These are phyloP conservation scores for Cirrhinus molitorella DNA, from an alignment of 2,797 vertebrate genomes.

Conservation along the genomic window DNA sequence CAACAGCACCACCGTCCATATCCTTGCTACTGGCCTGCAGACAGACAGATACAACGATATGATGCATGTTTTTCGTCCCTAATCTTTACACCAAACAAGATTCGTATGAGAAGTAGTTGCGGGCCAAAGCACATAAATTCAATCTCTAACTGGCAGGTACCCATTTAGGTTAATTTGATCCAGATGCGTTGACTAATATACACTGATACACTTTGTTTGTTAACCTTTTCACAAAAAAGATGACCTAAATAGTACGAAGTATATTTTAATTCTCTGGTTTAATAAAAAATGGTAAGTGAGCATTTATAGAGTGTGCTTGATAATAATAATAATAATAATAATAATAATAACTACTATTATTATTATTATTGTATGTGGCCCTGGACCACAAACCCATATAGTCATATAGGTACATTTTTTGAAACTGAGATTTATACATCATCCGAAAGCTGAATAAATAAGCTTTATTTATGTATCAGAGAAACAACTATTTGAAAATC, in stretches of 20 bases:
- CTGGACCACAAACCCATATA: too few relatives aligned
- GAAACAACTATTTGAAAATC: too few relatives aligned
- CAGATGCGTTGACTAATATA: not conserved
- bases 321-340: not conserved
- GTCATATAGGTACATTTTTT: too few relatives aligned
- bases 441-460: too few relatives aligned
- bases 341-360: not conserved
- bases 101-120: not conserved
- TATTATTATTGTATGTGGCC: too few relatives aligned
- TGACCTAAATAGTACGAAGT: not conserved
- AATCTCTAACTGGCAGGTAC: not conserved
- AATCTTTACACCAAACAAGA: constrained; percentile 4
- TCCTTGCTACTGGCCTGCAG: constrained; percentile 75
- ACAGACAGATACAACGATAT: not conserved
- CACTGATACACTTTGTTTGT: not conserved
- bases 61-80: not conserved
- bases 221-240: not conserved
- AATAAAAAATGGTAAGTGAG: not conserved
- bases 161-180: not conserved
- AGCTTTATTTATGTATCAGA: too few relatives aligned
- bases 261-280: not conserved
- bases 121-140: constrained; percentile 1
- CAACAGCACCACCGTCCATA: constrained; percentile 88
- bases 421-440: too few relatives aligned
- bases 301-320: not conserved